phyloP scores from a whole-genome alignment of 2,797 vertebrate species.

The Macropodus opercularis region DNA sequence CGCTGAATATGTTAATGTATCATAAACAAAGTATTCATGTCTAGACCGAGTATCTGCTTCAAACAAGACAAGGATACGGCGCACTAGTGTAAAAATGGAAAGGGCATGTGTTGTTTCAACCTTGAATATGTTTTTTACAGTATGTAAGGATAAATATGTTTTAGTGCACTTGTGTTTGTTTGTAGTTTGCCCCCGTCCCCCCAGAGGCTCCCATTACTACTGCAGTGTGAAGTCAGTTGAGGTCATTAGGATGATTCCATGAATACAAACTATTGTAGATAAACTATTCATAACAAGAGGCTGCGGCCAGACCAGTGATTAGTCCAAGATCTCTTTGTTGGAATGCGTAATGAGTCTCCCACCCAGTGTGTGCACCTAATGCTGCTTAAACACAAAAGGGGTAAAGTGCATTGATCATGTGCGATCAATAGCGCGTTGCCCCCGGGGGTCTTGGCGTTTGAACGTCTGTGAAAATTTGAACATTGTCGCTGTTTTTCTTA shows the following conservation, averaged over 20 bases:
- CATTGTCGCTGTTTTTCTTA: conserved; percentile 37
- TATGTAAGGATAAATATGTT: conserved; percentile 18
- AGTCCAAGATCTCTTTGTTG: conserved; percentile 53
- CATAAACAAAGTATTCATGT: not conserved
- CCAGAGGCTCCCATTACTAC: conserved; percentile 35
- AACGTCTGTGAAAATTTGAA: conserved; percentile 56
- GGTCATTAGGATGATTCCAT: conserved; percentile 65
- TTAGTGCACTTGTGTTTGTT: not conserved
- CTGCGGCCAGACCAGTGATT: conserved; percentile 43
- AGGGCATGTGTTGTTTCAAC: conserved; percentile 1
- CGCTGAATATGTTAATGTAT: not conserved
- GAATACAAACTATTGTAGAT: conserved; percentile 63
- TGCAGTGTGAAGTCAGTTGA: conserved; percentile 55
- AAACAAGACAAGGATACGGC: not conserved
- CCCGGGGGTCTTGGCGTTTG: conserved; percentile 43
- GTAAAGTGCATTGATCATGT: conserved; percentile 65
- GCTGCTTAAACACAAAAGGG: conserved; percentile 56
- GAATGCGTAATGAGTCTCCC: conserved; percentile 62
- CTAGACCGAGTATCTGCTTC: not conserved
- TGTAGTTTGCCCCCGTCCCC: not conserved
- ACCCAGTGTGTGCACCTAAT: conserved; percentile 23
- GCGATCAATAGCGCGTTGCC: conserved; percentile 56
- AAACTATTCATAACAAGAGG: conserved; percentile 60
- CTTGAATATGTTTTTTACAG: conserved; percentile 13
- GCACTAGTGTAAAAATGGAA: not conserved